Conservation (phyloP, 2,888 invertebrate genomes). For the Pemphredon lugubris region DNA sequence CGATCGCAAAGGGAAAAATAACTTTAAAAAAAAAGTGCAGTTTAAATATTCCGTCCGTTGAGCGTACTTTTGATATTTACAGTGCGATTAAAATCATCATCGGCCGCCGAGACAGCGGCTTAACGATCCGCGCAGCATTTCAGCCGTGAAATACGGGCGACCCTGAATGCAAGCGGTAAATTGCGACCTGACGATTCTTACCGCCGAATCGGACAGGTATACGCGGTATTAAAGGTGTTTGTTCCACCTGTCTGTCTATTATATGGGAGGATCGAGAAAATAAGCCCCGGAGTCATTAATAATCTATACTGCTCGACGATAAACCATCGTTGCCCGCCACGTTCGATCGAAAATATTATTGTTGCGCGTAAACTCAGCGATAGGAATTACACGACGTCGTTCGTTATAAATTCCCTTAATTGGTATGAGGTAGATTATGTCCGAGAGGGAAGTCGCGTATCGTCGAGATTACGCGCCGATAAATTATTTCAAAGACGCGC, state of each 20-base stretch:
- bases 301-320: conserved; percentile 1
- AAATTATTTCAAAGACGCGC: not conserved
- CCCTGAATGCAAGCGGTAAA: conserved; percentile 46
- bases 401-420: not conserved
- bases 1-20: no score
- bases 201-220: conserved; percentile 17
- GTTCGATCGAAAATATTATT: not conserved
- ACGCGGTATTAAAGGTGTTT: conserved; percentile 28
- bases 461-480: not conserved
- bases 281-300: conserved; percentile 25
- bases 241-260: conserved; percentile 39
- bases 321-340: not conserved
- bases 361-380: not conserved
- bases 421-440: not conserved
- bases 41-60: no score
- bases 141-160: conserved; percentile 37
- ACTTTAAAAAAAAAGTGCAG: no score
- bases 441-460: no score
- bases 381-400: not conserved
- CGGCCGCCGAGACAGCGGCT: conserved; percentile 2
- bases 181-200: conserved; percentile 39
- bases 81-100: no score
- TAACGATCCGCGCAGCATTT: conserved; percentile 13
- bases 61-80: no score
- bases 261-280: conserved; percentile 24